Evolutionary conservation across 2,797 vertebrate species (phyloP).

Genomic region (Dendrocincla tyrannina): DNA sequence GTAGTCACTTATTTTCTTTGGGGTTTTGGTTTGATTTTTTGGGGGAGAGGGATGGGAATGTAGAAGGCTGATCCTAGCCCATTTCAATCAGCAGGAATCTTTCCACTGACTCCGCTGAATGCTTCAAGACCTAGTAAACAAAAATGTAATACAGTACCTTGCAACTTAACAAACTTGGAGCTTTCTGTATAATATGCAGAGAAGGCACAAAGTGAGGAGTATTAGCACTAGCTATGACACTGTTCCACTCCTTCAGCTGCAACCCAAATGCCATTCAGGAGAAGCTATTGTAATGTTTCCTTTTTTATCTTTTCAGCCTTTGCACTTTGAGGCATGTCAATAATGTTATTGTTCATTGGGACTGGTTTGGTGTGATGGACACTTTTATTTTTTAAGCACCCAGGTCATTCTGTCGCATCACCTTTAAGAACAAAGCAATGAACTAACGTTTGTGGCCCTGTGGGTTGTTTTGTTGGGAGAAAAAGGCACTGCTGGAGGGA

Average conservation of each 20-base stretch:
- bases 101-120: neutral
- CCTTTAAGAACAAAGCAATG: neutral
- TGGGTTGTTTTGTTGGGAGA: neutral
- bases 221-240: neutral
- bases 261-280: neutral
- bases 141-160: neutral
- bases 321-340: neutral
- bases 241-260: neutral
- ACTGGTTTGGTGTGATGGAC: neutral
- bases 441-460: neutral
- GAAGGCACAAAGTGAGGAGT: neutral
- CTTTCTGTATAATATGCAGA: neutral
- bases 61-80: neutral
- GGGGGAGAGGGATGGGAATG: rapidly evolving
- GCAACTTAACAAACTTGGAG: neutral
- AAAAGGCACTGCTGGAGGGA: neutral
- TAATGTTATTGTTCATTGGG: neutral
- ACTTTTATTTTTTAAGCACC: neutral
- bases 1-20: neutral
- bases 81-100: neutral
- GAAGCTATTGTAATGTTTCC: rapidly evolving
- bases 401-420: neutral
- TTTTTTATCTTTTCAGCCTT: neutral
- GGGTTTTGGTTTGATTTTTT: too few species aligned
- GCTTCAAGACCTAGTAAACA: neutral